Base-by-base conservation (phyloP, 1,140 invertebrate species). In the Drosophila biarmipes region DNA sequence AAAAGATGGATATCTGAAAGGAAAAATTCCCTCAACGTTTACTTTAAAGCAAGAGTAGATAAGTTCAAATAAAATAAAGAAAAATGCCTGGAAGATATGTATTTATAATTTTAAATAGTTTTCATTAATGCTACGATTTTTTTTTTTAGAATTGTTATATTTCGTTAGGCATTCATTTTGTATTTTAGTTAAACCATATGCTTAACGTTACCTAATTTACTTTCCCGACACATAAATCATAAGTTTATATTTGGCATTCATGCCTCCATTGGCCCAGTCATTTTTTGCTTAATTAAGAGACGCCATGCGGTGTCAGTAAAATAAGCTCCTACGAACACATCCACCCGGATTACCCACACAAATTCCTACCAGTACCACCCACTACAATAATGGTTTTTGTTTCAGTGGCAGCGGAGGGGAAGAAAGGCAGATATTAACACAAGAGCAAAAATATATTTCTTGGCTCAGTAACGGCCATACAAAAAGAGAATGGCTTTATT, bases 211-310 rank as follows among this genome's bases (percentile, higher is more conserved):
- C 21, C 6, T 24, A 24, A 12, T 46, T 1, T 40, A 24, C 48
- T 57, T 24, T 49, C 35, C 4, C 11, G 17, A 15, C 4, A 24
- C 51, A 85, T 80, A 73, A 84, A 84, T 84, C 72, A 84, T 84
- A 63, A 45, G 57, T 48, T 68, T 76, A 68, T 76, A 68, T 63
- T 73, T 53, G 57, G 56, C 55, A 74, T 46, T 56, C 51, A 11
- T 54, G 48, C 34, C 48, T n/a, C 45, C 17, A 24, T 46, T 45
- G 35, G 21, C 53, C 46, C 34, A 66, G 62, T 37, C 52, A 59
- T 54, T 58, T 15, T 34, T 34, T 84, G 66, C 76, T 80, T 84
- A 84, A 84, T 84, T 85, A 84, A 84, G 72, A 66, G 76, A 76
- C 54, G 43, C 54, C 80, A 80, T 79, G 72, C 57, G 42, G 80